These are phyloP conservation scores for Anastrepha ludens DNA, from an alignment of 1,140 invertebrate species.

Conservation along the genomic window DNA sequence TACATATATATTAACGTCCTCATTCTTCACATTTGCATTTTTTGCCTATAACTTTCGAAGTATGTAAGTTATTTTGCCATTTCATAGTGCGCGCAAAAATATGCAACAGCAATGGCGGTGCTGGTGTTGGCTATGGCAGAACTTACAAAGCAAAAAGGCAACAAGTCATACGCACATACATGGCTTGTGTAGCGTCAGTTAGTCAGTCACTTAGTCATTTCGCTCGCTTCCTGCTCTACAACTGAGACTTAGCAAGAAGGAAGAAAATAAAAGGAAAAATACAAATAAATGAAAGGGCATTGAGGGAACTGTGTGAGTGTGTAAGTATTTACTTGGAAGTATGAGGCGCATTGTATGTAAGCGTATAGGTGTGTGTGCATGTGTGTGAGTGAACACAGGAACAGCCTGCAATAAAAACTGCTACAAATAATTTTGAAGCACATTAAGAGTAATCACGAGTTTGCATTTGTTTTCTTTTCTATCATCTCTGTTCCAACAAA, in stretches of 20 bases:
- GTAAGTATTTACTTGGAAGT: slow-evolving; percentile 8
- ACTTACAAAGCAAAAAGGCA: neutral
- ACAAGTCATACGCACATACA: slow-evolving; percentile 9
- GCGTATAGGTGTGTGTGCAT: neutral
- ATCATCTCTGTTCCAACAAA: no score
- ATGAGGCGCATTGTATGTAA: neutral
- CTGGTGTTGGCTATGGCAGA: neutral
- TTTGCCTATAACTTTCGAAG: slow-evolving; percentile 39
- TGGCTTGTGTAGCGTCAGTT: neutral
- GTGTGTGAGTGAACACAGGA: neutral
- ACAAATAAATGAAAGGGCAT: slow-evolving; percentile 33
- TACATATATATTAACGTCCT: neutral
- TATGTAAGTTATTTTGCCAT: slow-evolving; percentile 43
- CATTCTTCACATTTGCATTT: slow-evolving; percentile 29
- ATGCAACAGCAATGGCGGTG: slow-evolving; percentile 20
- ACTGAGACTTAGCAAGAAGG: neutral
- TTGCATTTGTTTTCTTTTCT: no score
- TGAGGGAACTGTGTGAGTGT: slow-evolving; percentile 29
- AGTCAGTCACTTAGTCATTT: slow-evolving; percentile 52
- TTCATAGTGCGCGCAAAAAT: slow-evolving; percentile 32
- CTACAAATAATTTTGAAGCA: no score
- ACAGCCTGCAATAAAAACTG: no score
- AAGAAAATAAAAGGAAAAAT: neutral
- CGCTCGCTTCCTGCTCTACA: slow-evolving; percentile 26
- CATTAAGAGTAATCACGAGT: no score